Base-by-base conservation (phyloP, 1,140 invertebrate genomes). In the Brachionus asplanchnoidis region DNA sequence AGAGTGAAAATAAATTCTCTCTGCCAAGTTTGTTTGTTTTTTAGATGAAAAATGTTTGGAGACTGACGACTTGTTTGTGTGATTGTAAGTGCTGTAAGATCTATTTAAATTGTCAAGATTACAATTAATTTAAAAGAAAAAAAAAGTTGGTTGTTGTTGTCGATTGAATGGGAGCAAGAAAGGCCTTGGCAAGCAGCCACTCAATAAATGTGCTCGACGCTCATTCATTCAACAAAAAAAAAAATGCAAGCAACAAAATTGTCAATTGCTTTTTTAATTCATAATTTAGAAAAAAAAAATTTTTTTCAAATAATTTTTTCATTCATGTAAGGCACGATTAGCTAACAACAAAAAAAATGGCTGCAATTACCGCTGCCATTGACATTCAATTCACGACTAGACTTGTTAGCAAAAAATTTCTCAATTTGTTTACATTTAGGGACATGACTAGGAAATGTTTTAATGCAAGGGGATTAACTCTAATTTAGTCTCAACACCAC, bases 361-460 rank as follows among this genome's bases (percentile, higher is more conserved):
- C 53, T 60, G 53, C 53, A 20, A 20, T 20, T 11, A 60, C n/a
- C 14, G 53, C 53, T 60, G 53, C 20, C 53, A 60, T 60, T 60
- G 17, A 60, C 53, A 60, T 60, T 60, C 44, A 60, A 20, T 60
- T 20, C 3, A 3, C 53, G 53, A 26, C 53, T 60, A 60, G 53
- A 60, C 53, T 60, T 11, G 20, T 20, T 56, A 20, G 53, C 53
- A 23, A 26, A 32, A 32, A 20, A 17, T 17, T 56, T 17, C 3
- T 20, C 20, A 7, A 26, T 68, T 26, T 32, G 32, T 68, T 68
- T 68, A 4, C 14, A 3, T 40, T 68, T 14, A 12, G 66, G 26
- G 66, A 68, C 28, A 68, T 68, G 66, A 68, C 66, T 68, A 68
- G 66, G 66, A 68, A 68, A 68, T 32, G 6, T 68, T 68, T 26